Conservation (phyloP, 2,113 vertebrate genomes). For the Scophthalmus maximus region DNA sequence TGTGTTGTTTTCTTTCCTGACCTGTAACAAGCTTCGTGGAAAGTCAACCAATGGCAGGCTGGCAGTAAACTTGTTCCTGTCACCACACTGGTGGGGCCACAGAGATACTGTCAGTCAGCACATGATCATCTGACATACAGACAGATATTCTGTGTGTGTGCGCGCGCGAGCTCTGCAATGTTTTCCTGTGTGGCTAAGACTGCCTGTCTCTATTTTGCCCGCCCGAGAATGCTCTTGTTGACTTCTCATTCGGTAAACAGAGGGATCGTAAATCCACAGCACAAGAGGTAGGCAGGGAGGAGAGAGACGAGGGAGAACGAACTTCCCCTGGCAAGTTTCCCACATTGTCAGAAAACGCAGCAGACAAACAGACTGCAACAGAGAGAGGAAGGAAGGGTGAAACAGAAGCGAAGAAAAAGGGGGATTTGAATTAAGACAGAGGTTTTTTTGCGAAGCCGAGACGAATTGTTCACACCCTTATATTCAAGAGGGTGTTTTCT, state of each 20-base stretch:
- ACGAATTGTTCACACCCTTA: conserved; percentile 5
- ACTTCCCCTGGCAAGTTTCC: conserved; percentile 60
- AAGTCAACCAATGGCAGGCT: conserved; percentile 52
- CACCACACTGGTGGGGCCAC: conserved; percentile 48
- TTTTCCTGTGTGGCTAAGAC: conserved; percentile 51
- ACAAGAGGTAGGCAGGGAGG: conserved; percentile 48
- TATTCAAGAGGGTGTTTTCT: too few relatives aligned
- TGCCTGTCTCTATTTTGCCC: conserved; percentile 53
- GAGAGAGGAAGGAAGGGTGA: not conserved
- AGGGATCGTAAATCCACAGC: conserved; percentile 63
- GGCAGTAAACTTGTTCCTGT: conserved; percentile 66
- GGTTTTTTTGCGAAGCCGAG: conserved; percentile 25
- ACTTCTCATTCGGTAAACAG: conserved; percentile 76
- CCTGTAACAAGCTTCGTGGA: conserved; percentile 41
- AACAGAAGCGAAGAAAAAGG: conserved; percentile 16
- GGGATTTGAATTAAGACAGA: conserved; percentile 34
- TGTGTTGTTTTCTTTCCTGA: conserved; percentile 37
- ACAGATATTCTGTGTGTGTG: conserved; percentile 5
- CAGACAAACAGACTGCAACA: conserved; percentile 16
- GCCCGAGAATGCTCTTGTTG: conserved; percentile 76
- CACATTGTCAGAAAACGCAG: conserved; percentile 32
- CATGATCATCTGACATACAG: conserved; percentile 53
- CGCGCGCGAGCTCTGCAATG: not conserved
- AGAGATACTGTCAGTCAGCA: conserved; percentile 58
- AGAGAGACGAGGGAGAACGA: conserved; percentile 40